These are phyloP conservation scores for Cephonodes hylas DNA, from an alignment of 2,888 invertebrate species.

Conservation along the genomic window DNA sequence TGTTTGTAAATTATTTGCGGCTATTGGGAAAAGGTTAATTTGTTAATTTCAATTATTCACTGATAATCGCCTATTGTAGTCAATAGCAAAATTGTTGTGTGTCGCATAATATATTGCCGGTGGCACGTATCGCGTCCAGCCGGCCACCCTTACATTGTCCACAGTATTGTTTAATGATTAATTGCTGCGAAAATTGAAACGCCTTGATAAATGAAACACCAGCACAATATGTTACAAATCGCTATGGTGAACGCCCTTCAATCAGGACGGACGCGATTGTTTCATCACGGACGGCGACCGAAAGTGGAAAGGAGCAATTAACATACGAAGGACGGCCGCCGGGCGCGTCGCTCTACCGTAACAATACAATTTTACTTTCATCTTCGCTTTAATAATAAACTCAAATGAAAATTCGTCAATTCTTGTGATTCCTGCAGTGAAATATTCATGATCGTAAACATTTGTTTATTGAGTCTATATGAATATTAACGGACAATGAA, in stretches of 20 bases:
- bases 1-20: too few relatives aligned
- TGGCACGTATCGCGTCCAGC: slow-evolving; percentile 10
- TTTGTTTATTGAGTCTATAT: too few relatives aligned
- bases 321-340: slow-evolving; percentile 10
- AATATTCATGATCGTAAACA: neutral
- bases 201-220: slow-evolving; percentile 61
- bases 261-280: slow-evolving; percentile 36
- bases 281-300: slow-evolving; percentile 37
- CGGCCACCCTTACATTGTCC: slow-evolving; percentile 13
- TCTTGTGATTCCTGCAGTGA: neutral
- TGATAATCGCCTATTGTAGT: neutral
- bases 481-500: too few relatives aligned
- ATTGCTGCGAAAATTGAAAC: slow-evolving; percentile 61
- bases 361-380: neutral
- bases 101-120: neutral
- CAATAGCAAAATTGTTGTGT: neutral
- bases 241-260: slow-evolving; percentile 39
- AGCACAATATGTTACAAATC: slow-evolving; percentile 60
- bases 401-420: neutral
- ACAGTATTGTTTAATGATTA: slow-evolving; percentile 57
- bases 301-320: slow-evolving; percentile 30
- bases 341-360: neutral
- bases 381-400: neutral
- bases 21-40: too few relatives aligned
- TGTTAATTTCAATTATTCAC: neutral